Evolutionary conservation across 2,113 vertebrate genomes (phyloP).

Genomic region (Ramphastos sulfuratus): DNA sequence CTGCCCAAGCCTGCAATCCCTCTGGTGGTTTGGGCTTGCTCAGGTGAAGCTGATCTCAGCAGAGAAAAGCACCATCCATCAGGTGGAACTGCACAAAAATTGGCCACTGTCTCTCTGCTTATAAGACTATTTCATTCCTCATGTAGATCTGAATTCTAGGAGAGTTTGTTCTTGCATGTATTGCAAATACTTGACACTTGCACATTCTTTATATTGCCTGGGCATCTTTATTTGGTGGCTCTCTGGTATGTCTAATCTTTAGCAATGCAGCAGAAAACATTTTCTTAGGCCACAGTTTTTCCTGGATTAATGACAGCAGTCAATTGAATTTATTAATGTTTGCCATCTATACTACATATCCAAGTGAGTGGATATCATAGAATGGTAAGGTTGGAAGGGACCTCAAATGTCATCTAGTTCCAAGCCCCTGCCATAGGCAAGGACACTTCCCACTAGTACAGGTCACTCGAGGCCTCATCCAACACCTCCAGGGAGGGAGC

Average conservation of each 20-base stretch:
- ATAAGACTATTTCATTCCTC: not conserved
- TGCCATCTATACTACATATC: not conserved
- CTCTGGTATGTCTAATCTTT: not conserved
- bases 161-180: not conserved
- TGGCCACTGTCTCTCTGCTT: not conserved
- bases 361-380: not conserved
- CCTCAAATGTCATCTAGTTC: no score
- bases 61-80: not conserved
- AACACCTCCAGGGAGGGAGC: no score
- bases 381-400: no score
- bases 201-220: not conserved
- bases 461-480: no score
- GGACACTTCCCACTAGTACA: no score
- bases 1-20: not conserved
- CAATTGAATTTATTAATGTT: not conserved
- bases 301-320: not conserved
- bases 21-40: accelerated
- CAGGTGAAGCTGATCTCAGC: not conserved
- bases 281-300: not conserved
- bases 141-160: not conserved
- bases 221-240: not conserved
- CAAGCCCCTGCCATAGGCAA: no score
- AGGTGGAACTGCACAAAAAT: accelerated
- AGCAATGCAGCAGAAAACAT: not conserved
- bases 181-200: not conserved